Conservation (phyloP, 2,797 vertebrate genomes). For the Pseudochirops cupreus region DNA sequence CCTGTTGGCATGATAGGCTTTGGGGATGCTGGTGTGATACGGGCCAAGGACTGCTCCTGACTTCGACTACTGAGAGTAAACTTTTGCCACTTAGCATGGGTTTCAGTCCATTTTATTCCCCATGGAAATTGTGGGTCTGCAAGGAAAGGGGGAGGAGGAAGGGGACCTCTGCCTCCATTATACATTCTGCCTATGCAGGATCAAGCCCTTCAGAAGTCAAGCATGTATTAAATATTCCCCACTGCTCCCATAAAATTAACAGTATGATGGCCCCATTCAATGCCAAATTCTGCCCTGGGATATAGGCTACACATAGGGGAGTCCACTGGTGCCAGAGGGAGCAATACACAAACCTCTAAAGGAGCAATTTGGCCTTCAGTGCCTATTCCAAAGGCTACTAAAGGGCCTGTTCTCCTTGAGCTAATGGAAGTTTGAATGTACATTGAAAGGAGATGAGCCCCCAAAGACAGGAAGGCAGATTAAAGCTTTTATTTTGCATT, state of each 20-base stretch:
- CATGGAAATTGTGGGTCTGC: neutral
- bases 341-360: neutral
- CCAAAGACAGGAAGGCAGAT: slow-evolving; percentile 76
- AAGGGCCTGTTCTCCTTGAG: slow-evolving; percentile 60
- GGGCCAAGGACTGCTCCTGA: neutral
- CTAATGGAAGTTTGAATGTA: slow-evolving; percentile 52
- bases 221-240: slow-evolving; percentile 9
- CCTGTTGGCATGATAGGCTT: neutral
- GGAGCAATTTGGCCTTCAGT: slow-evolving; percentile 1
- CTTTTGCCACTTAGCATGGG: neutral
- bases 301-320: neutral
- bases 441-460: slow-evolving; percentile 62
- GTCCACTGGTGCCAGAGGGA: neutral
- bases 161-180: neutral
- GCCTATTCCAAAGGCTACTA: neutral
- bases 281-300: neutral
- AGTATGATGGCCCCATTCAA: neutral
- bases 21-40: neutral
- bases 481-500: slow-evolving; percentile 65
- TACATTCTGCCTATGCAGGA: neutral
- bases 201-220: slow-evolving; percentile 1
- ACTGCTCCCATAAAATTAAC: neutral
- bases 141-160: neutral
- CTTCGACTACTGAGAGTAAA: neutral
- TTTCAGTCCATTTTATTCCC: neutral